Evolutionary conservation across 2,797 vertebrate genomes (phyloP).

Genomic region (Spheniscus humboldti): DNA sequence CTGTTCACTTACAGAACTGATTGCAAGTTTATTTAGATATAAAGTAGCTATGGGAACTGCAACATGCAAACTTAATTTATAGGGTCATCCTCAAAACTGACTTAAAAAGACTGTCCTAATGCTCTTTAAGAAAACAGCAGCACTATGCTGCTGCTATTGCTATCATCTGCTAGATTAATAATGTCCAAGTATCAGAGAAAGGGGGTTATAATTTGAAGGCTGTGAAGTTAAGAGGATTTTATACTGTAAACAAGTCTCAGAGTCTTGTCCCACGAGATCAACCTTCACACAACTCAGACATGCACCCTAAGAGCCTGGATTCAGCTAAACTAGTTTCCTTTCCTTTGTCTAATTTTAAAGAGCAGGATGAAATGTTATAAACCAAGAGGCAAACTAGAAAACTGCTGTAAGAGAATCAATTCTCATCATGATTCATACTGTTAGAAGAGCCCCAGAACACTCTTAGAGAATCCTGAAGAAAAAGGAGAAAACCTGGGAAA

Average conservation of each 20-base stretch:
- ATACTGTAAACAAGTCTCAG: neutral
- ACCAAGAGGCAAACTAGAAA: neutral
- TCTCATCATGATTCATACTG: neutral
- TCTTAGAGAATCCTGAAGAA: neutral
- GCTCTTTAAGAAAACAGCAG: neutral
- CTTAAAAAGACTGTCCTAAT: neutral
- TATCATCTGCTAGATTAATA: too few relatives aligned
- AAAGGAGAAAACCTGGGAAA: neutral
- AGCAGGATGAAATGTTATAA: neutral
- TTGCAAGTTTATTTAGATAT: neutral
- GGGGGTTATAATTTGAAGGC: neutral
- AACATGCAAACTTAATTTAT: neutral
- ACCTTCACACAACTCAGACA: neutral
- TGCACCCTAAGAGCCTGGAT: neutral
- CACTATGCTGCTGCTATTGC: neutral
- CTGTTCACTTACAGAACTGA: neutral
- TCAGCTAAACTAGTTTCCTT: neutral
- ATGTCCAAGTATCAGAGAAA: neutral
- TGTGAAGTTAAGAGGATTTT: neutral
- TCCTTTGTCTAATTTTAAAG: neutral
- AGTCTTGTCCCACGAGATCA: fast-evolving
- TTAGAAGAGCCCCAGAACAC: neutral
- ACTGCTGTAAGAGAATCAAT: neutral
- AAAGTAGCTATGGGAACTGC: neutral
- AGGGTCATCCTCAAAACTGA: neutral